Percentiles rank a stretch among this genome's conserved stretches.
phyloP scores from a whole-genome alignment of 2,113 vertebrate species.

The Menura novaehollandiae region DNA sequence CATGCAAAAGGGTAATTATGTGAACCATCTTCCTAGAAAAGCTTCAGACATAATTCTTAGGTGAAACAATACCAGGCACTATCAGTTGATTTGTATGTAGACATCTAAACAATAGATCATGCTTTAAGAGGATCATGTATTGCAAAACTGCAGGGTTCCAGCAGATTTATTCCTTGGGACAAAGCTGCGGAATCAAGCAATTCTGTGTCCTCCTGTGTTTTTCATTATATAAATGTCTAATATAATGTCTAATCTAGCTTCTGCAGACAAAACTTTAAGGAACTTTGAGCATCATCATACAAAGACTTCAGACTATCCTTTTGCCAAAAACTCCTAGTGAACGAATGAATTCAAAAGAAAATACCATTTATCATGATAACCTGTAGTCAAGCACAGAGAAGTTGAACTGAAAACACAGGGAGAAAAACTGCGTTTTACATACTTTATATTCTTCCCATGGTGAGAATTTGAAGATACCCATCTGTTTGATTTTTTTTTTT shows the following conservation, averaged over 20 bases:
- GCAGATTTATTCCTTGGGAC: slow-evolving; percentile 8
- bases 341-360: not conserved
- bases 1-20: not conserved
- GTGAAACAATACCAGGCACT: not conserved
- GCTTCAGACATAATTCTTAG: not conserved
- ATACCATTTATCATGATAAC: not conserved
- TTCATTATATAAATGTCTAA: no score
- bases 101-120: not conserved
- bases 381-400: not conserved
- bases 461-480: not conserved
- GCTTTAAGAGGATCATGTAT: not conserved
- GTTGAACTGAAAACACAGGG: not conserved
- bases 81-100: not conserved
- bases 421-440: not conserved
- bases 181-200: not conserved
- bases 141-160: not conserved
- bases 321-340: not conserved
- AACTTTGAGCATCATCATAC: not conserved
- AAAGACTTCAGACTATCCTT: not conserved
- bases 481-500: not conserved
- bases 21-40: not conserved
- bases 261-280: not conserved
- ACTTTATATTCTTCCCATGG: not conserved
- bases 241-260: no score
- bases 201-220: not conserved